phyloP scores from a whole-genome alignment of 2,888 invertebrate species.

The Microctonus aethiopoides region DNA sequence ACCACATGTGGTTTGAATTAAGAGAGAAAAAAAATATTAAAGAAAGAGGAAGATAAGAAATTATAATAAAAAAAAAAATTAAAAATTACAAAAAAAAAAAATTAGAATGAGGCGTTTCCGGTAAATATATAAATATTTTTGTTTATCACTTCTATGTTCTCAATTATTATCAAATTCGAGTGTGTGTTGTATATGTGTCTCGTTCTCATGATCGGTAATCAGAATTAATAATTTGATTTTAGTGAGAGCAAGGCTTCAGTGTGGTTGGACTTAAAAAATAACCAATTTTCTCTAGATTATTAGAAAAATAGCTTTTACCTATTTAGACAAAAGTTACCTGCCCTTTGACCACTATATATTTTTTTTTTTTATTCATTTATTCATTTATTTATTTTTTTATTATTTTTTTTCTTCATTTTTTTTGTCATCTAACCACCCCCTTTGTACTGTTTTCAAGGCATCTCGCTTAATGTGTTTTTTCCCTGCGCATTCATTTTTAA shows the following conservation, averaged over 20 bases:
- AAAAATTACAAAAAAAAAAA: conserved; percentile 30
- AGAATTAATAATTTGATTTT: conserved; percentile 36
- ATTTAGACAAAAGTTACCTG: conserved; percentile 67
- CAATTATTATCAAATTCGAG: not conserved
- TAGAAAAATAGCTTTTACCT: conserved; percentile 61
- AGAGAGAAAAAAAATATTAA: conserved; percentile 26
- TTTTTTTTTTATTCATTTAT: conserved; percentile 25
- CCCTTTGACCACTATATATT: conserved; percentile 61
- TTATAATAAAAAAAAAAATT: conserved; percentile 24
- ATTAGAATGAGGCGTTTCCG: not conserved
- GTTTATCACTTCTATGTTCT: not conserved
- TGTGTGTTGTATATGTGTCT: not conserved
- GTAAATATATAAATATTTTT: conserved; percentile 1
- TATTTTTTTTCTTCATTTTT: conserved; percentile 32
- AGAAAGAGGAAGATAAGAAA: conserved; percentile 26
- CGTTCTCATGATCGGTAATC: not conserved
- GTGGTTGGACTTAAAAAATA: conserved; percentile 63
- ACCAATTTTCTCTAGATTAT: conserved; percentile 58
- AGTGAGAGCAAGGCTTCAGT: conserved; percentile 67
- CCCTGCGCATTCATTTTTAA: conserved; percentile 55
- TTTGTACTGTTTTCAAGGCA: conserved; percentile 69
- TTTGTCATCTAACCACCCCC: conserved; percentile 41
- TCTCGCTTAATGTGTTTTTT: conserved; percentile 64
- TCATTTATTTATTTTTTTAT: conserved; percentile 26
- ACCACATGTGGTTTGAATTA: conserved; percentile 55